A percentile compares a stretch with the other conserved stretches of the same genome.
Evolutionary conservation across 2,113 vertebrate species (phyloP).

Genomic region (Mus musculus): GRCm39 chr12:69843001-69843500

Average conservation of each 20-base stretch:
- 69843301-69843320: constrained; percentile 66
- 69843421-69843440: neutral
- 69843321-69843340: constrained; percentile 6
- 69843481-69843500: neutral
- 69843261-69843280: constrained; percentile 21
- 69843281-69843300: neutral
- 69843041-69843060: constrained; percentile 47
- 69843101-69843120: constrained; percentile 38
- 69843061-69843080: constrained; percentile 7
- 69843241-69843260: constrained; percentile 58
- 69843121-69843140: constrained; percentile 36
- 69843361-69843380: constrained; percentile 37
- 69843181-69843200: constrained; percentile 64
- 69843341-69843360: constrained; percentile 59
- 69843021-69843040: constrained; percentile 48
- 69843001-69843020: constrained; percentile 9
- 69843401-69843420: neutral
- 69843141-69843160: constrained; percentile 45
- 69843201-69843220: constrained; percentile 71
- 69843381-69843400: constrained; percentile 53
- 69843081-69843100: constrained; percentile 46
- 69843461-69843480: neutral
- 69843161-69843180: constrained; percentile 55
- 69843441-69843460: neutral
- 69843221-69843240: constrained; percentile 66